Evolutionary conservation across 1,140 invertebrate genomes (phyloP), one percentile per base, ranked within the genome.

Genomic region (Eufriesea mexicana): DNA sequence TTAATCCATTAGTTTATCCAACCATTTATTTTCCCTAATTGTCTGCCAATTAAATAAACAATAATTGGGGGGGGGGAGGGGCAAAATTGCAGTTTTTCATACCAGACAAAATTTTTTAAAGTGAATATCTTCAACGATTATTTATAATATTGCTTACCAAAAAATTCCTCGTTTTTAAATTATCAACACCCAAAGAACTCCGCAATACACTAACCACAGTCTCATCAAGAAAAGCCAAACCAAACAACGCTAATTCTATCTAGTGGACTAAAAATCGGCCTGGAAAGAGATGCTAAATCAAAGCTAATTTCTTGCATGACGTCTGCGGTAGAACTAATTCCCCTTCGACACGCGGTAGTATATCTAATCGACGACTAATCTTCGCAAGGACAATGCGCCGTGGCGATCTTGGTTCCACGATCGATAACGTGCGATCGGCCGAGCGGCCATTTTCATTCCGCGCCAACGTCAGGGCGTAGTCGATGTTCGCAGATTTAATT

Each of bases 291-390:
- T 49, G 35, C 62, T 54, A 54, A 70, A 83, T 71, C 55, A 35
- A 71, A 78, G 18, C n/a, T 71, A 62, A 78, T 83, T 78, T 62
- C 28, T 78, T 10, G 35, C n/a, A 55, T 78, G 81, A 83, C 81
- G 55, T 71, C 57, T 23, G 8, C 35, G 5, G n/a, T 47, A 45
- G 35, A 82, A 82, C 74, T 57, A 47, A 75, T 82, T 76, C 54
- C 75, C 73, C 74, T 71, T 70, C 66, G 80, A 35, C 51, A 45
- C 45, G 45, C 20, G 28, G 25, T 28, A 4, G 18, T 35, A 51
- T 78, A 83, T 83, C 81, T 83, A 83, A 83, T 83, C 81, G 66
- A 77, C 66, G 35, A 78, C 25, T 68, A 83, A 83, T 83, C 74
- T 68, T 78, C 20, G 18, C 75, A 78, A 83, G 81, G 81, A 78